Evolutionary conservation across 2,113 vertebrate genomes (phyloP).

Genomic region (Corythornis madagascariensis): DNA sequence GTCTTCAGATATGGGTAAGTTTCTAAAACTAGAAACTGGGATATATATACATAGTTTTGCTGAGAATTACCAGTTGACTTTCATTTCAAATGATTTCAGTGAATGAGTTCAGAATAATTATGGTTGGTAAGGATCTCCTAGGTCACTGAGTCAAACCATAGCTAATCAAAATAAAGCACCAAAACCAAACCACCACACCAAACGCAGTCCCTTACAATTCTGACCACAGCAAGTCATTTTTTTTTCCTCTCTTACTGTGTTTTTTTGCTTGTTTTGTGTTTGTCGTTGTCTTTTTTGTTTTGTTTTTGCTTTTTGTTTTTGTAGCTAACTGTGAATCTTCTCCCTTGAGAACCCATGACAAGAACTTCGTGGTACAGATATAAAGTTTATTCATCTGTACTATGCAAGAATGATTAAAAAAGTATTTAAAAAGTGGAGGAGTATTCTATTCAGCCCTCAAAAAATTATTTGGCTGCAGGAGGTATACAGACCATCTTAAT

Average conservation of each 20-base stretch:
- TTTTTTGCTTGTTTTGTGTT: too few species aligned
- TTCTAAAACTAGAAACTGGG: neutral
- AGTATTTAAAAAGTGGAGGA: too few species aligned
- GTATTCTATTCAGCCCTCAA: neutral
- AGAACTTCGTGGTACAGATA: neutral
- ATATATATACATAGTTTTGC: neutral
- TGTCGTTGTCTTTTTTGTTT: too few species aligned
- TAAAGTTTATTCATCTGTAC: neutral
- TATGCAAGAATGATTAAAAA: neutral
- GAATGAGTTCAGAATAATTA: neutral
- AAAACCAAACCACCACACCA: too few species aligned
- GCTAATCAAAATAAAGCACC: too few species aligned
- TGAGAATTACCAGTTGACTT: neutral
- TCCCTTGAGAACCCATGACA: neutral
- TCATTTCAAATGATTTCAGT: neutral
- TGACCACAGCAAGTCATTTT: too few species aligned
- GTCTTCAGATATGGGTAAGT: neutral
- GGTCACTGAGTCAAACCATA: too few species aligned
- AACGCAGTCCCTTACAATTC: too few species aligned
- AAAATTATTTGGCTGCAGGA: neutral
- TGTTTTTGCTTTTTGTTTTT: neutral
- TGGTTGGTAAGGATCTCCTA: too few species aligned
- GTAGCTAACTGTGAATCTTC: fast-evolving
- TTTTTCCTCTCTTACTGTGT: too few species aligned
- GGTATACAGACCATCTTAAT: neutral